Evolutionary conservation across 1,140 invertebrate genomes (phyloP).

Genomic region (Dolichoris vasculosae): DNA sequence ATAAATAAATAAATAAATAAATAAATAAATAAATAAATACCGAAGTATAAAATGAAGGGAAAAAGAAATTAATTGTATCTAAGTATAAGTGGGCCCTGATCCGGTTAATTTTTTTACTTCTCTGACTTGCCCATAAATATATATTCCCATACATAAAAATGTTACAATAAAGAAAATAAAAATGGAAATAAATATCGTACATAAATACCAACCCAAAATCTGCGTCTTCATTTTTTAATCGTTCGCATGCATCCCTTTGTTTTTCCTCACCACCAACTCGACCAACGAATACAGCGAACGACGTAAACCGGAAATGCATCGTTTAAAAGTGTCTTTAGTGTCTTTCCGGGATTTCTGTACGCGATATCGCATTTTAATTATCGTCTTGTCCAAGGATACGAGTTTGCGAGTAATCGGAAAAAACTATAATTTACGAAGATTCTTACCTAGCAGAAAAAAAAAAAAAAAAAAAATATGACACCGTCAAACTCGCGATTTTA

Average conservation of each 20-base stretch:
- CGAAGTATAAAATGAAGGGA: constrained; percentile 46
- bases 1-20: too few relatives aligned
- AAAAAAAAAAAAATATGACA: too few relatives aligned
- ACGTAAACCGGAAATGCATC: too few relatives aligned
- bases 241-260: not conserved
- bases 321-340: too few relatives aligned
- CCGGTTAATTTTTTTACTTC: constrained; percentile 64
- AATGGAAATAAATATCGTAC: constrained; percentile 53
- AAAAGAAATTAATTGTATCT: constrained; percentile 52
- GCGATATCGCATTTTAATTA: too few relatives aligned
- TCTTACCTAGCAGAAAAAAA: too few relatives aligned
- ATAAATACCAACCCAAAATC: constrained; percentile 52
- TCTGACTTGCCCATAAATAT: constrained; percentile 63
- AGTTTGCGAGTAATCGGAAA: too few relatives aligned
- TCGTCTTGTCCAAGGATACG: too few relatives aligned
- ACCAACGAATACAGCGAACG: too few relatives aligned
- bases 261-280: not conserved
- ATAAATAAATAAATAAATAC: constrained; percentile 38
- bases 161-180: constrained; percentile 54
- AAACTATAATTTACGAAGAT: too few relatives aligned
- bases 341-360: too few relatives aligned
- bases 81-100: constrained; percentile 60
- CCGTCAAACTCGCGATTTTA: too few relatives aligned
- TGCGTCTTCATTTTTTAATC: constrained; percentile 1
- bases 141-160: constrained; percentile 62